These are phyloP conservation scores for Silvanus unidentatus DNA, from an alignment of 2,888 invertebrate species.

Conservation along the genomic window DNA sequence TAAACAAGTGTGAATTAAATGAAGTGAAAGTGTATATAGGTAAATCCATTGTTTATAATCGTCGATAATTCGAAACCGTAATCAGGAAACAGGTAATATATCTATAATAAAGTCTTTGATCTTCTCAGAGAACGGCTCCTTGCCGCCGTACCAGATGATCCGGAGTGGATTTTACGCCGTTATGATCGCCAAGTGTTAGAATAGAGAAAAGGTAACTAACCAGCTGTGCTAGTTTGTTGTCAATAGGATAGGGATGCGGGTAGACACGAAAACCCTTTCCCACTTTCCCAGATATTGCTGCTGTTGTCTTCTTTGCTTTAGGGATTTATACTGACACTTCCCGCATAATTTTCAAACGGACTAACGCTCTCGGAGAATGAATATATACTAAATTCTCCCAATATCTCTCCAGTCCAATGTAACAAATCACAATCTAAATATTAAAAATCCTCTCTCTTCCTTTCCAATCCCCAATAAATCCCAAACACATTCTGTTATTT, in stretches of 20 bases:
- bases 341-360: constrained; percentile 1
- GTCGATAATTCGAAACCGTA: constrained; percentile 31
- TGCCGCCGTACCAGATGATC: constrained; percentile 29
- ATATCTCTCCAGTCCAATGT: too few species aligned
- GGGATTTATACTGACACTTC: constrained; percentile 1
- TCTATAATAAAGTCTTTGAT: constrained; percentile 35
- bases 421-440: too few species aligned
- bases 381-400: too few species aligned
- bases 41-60: constrained; percentile 14
- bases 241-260: constrained; percentile 1
- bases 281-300: background rate
- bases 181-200: constrained; percentile 22
- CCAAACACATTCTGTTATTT: too few species aligned
- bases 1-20: background rate
- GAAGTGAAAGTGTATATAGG: background rate
- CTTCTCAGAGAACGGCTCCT: constrained; percentile 31
- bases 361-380: too few species aligned
- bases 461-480: too few species aligned
- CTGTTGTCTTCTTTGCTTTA: constrained; percentile 1
- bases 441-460: too few species aligned
- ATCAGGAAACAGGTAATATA: constrained; percentile 31
- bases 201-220: constrained; percentile 1
- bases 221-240: background rate
- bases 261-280: background rate
- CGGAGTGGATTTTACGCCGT: constrained; percentile 33